phyloP scores from a whole-genome alignment of 2,888 invertebrate genomes.

The Stramonita haemastoma region DNA sequence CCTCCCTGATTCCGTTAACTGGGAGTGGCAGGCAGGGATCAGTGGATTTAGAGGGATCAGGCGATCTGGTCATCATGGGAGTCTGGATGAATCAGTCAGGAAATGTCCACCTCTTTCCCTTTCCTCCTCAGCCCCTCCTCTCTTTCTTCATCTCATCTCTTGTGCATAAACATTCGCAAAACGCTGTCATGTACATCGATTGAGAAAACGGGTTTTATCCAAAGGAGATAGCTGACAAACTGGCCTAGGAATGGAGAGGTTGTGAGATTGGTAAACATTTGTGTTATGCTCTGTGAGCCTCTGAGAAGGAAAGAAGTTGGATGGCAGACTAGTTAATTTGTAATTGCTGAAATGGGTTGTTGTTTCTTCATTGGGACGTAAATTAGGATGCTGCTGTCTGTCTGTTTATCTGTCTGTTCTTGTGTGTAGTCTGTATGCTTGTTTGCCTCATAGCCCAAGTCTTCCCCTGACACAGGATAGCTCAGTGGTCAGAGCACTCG shows the following conservation, averaged over 20 bases:
- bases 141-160: too few relatives aligned
- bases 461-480: too few relatives aligned
- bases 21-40: slow-evolving; percentile 7
- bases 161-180: too few relatives aligned
- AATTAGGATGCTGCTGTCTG: background rate
- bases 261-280: slow-evolving; percentile 21
- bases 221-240: slow-evolving; percentile 30
- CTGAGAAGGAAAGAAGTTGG: slow-evolving; percentile 20
- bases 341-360: slow-evolving; percentile 36
- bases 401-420: background rate
- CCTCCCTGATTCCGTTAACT: background rate
- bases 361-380: background rate
- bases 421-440: too few relatives aligned
- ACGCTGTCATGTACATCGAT: background rate
- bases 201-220: background rate
- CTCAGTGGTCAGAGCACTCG: too few relatives aligned
- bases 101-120: too few relatives aligned
- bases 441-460: too few relatives aligned
- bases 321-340: background rate
- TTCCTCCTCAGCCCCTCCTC: too few relatives aligned
- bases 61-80: background rate
- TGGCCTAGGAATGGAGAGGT: slow-evolving; percentile 38
- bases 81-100: background rate
- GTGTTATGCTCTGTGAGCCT: slow-evolving; percentile 26
- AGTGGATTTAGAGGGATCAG: background rate